Conservation (phyloP, 2,113 vertebrate genomes). For the Dissostichus mawsoni region DNA sequence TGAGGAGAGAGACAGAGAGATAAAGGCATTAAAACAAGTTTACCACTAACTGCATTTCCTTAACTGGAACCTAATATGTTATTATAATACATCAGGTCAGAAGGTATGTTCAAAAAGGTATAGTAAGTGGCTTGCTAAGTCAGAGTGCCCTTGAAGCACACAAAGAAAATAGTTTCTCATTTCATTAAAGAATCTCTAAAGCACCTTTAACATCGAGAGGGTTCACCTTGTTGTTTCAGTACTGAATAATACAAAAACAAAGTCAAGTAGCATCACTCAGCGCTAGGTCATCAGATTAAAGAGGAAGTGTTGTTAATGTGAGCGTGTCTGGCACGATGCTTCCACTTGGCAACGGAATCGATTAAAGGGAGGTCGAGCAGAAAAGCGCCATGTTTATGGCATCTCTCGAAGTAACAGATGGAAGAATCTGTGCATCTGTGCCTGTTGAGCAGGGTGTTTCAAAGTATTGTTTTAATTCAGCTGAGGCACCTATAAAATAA, state of each 20-base stretch:
- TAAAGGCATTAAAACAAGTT: constrained; percentile 5
- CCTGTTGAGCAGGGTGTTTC: not conserved
- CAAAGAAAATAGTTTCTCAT: not conserved
- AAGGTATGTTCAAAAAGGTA: not conserved
- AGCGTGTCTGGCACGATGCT: constrained; percentile 29
- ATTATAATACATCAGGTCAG: constrained; percentile 1
- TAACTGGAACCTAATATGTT: constrained; percentile 1
- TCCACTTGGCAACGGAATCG: constrained; percentile 9
- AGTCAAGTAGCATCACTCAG: not conserved
- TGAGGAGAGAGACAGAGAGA: constrained; percentile 30
- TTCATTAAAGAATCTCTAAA: not conserved
- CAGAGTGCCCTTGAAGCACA: not conserved
- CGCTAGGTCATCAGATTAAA: not conserved
- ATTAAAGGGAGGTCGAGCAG: constrained; percentile 4
- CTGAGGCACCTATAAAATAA: not conserved
- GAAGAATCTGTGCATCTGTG: constrained; percentile 58
- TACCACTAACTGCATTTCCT: not conserved
- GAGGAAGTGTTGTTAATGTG: constrained; percentile 3
- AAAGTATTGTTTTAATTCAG: constrained; percentile 11
- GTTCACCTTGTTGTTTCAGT: not conserved
- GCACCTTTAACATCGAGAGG: not conserved
- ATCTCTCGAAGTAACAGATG: constrained; percentile 61
- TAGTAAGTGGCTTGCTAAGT: not conserved
- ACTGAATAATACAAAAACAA: not conserved
- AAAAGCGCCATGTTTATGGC: constrained; percentile 56